phyloP scores from a whole-genome alignment of 2,888 invertebrate species.

The Ypsolopha sequella region DNA sequence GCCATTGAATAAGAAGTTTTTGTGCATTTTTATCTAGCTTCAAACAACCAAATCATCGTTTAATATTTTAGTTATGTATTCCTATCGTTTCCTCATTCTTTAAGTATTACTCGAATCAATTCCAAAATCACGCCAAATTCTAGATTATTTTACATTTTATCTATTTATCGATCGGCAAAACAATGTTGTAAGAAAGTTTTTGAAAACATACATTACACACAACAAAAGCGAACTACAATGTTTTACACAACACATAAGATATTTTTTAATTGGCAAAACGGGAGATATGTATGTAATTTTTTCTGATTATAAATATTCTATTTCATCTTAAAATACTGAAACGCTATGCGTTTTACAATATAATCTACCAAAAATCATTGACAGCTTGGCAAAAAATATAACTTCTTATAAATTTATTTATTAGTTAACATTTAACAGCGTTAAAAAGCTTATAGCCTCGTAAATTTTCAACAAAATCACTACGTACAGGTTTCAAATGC shows the following conservation, averaged over 20 bases:
- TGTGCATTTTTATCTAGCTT: too few species aligned
- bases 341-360: conserved; percentile 8
- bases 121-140: not conserved
- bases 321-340: not conserved
- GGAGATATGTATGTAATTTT: conserved; percentile 47
- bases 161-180: not conserved
- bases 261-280: conserved; percentile 64
- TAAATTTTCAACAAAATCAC: not conserved
- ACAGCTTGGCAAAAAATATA: not conserved
- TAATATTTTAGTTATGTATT: not conserved
- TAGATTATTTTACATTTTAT: not conserved
- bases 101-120: not conserved
- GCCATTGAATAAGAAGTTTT: too few species aligned
- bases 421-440: not conserved
- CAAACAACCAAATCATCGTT: not conserved
- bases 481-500: not conserved
- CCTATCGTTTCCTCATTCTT: not conserved
- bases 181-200: not conserved
- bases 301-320: not conserved
- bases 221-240: conserved; percentile 18
- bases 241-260: conserved; percentile 30
- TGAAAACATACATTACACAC: conserved; percentile 10
- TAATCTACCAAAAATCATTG: not conserved
- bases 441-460: not conserved
- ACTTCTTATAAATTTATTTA: not conserved